phyloP scores from a whole-genome alignment of 2,888 invertebrate species.

The Drosophila maculinotata region DNA sequence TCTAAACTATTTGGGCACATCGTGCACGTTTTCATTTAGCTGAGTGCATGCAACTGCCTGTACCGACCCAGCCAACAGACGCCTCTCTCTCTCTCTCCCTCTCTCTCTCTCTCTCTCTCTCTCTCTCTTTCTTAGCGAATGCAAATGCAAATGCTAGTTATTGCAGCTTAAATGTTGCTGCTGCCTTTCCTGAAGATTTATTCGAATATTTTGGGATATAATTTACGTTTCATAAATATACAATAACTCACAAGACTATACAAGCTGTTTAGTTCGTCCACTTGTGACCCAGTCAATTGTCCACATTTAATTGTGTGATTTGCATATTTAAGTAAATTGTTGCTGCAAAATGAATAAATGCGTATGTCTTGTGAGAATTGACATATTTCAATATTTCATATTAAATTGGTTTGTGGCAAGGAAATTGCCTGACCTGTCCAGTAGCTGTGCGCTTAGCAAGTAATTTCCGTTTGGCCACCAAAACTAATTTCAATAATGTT shows the following conservation, averaged over 20 bases:
- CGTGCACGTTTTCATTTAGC: conserved; percentile 79
- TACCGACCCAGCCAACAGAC: conserved; percentile 18
- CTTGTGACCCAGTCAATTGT: conserved; percentile 7
- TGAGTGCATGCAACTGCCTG: conserved; percentile 71
- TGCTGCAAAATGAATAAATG: conserved; percentile 10
- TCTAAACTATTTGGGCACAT: conserved; percentile 71
- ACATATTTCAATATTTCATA: conserved; percentile 44
- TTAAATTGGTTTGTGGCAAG: conserved; percentile 43
- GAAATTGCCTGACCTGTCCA: conserved; percentile 24
- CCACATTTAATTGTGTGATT: conserved; percentile 16
- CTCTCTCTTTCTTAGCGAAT: conserved; percentile 14
- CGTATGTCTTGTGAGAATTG: conserved; percentile 15
- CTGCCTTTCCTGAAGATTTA: conserved; percentile 47
- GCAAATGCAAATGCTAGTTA: conserved; percentile 51
- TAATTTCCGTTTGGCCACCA: conserved; percentile 37
- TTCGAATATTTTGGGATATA: conserved; percentile 44
- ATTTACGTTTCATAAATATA: conserved; percentile 51
- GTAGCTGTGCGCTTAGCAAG: conserved; percentile 18
- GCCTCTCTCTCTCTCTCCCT: conserved; percentile 20
- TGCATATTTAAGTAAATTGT: conserved; percentile 38
- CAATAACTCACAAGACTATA: conserved; percentile 13
- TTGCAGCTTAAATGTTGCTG: conserved; percentile 34
- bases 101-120: conserved; percentile 18
- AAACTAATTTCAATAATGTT: conserved; percentile 67
- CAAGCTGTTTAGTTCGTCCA: conserved; percentile 11